Evolutionary conservation across 2,888 invertebrate species (phyloP).

Genomic region (Morpho deidamia): DNA sequence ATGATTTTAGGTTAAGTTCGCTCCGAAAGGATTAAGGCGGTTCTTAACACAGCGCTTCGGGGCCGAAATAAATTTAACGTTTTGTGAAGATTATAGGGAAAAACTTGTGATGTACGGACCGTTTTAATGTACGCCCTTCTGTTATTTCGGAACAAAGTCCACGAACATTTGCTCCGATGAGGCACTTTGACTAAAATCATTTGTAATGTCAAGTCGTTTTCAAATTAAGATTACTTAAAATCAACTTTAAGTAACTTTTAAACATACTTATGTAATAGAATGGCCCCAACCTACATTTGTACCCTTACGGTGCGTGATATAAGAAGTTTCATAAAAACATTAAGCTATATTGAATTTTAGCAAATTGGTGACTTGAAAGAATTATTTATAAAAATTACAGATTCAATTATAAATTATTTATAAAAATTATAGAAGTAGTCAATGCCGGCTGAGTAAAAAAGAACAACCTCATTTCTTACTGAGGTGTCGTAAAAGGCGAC

Average conservation of each 20-base stretch:
- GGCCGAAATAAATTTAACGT: slow-evolving; percentile 74
- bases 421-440: too few relatives aligned
- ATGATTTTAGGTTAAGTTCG: slow-evolving; percentile 75
- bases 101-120: slow-evolving; percentile 62
- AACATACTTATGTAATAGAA: too few relatives aligned
- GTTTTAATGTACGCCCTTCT: slow-evolving; percentile 30
- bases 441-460: too few relatives aligned
- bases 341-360: too few relatives aligned
- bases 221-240: neutral
- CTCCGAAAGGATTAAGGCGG: slow-evolving; percentile 73
- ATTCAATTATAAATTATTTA: too few relatives aligned
- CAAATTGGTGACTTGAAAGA: too few relatives aligned
- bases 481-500: too few relatives aligned
- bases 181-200: neutral
- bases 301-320: too few relatives aligned
- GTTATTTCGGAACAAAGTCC: slow-evolving; percentile 42
- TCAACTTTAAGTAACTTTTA: neutral
- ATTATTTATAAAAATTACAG: too few relatives aligned
- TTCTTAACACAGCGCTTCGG: slow-evolving; percentile 71
- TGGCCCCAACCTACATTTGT: too few relatives aligned
- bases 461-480: too few relatives aligned
- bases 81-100: slow-evolving; percentile 71
- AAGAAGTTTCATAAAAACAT: neutral
- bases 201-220: too few relatives aligned
- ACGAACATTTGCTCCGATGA: slow-evolving; percentile 17